Conservation (phyloP, 23 tunicate species). For the Corella eumyota region DNA sequence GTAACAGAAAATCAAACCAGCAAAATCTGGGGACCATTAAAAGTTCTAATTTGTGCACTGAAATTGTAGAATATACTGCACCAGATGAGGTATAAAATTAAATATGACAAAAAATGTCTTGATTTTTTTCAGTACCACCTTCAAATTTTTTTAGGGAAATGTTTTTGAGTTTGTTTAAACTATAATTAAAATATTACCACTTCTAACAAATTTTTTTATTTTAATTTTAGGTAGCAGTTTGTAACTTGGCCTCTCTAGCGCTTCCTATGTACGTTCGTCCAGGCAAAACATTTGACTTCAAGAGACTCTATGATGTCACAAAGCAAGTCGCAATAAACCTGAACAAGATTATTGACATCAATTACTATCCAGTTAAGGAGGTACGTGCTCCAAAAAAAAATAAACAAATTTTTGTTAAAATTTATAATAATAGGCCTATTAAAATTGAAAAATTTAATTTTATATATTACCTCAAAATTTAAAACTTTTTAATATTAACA, state of each 20-base stretch:
- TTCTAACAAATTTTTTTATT: constrained; percentile 1
- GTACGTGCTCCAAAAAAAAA: constrained; percentile 13
- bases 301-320: constrained; percentile 54
- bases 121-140: not conserved
- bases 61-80: constrained; percentile 90
- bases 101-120: constrained; percentile 3
- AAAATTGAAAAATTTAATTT: too few relatives aligned
- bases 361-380: constrained; percentile 84
- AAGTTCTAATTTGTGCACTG: constrained; percentile 94
- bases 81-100: constrained; percentile 66
- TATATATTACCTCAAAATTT: not conserved
- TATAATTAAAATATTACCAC: not conserved
- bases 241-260: constrained; percentile 92
- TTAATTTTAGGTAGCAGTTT: constrained; percentile 91
- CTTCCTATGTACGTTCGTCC: constrained; percentile 79
- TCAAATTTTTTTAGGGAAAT: not conserved
- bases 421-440: too few relatives aligned
- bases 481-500: not conserved
- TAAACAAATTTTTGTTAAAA: too few relatives aligned
- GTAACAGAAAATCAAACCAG: constrained; percentile 97
- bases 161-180: not conserved
- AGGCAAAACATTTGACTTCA: constrained; percentile 57
- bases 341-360: constrained; percentile 96
- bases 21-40: constrained; percentile 98
- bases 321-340: constrained; percentile 84